Evolutionary conservation across 1,140 invertebrate genomes (phyloP), one percentile per base, ranked within the genome.

Genomic region (Himalopsyche phryganea): DNA sequence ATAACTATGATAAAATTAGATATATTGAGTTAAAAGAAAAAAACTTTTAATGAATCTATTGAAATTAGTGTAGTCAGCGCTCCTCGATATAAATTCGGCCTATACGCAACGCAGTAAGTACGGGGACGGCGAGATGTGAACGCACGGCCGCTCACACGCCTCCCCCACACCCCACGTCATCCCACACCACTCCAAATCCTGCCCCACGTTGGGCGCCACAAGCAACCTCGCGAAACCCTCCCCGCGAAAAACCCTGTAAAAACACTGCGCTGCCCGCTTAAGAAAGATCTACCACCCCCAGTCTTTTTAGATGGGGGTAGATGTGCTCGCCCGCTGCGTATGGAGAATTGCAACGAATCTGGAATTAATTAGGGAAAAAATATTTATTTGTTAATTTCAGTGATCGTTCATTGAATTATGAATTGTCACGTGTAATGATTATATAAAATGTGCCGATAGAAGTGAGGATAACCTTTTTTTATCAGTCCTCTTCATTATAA

Each of bases 221-320:
- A 18, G 23, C 19, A 19, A 40, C 53, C 19, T 41, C 38, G 33
- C 32, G 48, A 19, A 11, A 2, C 6, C 33, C 42, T 7, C 19
- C 50, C 45, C 19, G 18, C 36, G 58, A 60, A 60, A 60, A 57
- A 57, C 49, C 60, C 49, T 40, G 53, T 61, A 61, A 61, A 61
- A 61, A 61, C 54, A 57, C 52, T 56, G 17, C 41, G 41, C 41
- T 46, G 49, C 32, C 53, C 53, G 58, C 50, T 60, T 28, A 33
- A 51, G 44, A 53, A 58, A 48, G 50, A 53, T 53, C 23, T 28
- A 17, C 52, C 48, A 32, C 47, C 48, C 52, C 51, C 13, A n/a
- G n/a, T n/a, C n/a, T 18, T 11, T 10, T n/a, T 38, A 17, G 19
- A 23, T 17, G 35, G 33, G 28, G 51, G 45, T 35, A 35, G n/a